Base-by-base conservation (phyloP, 2,113 vertebrate species). In the Strix uralensis region DNA sequence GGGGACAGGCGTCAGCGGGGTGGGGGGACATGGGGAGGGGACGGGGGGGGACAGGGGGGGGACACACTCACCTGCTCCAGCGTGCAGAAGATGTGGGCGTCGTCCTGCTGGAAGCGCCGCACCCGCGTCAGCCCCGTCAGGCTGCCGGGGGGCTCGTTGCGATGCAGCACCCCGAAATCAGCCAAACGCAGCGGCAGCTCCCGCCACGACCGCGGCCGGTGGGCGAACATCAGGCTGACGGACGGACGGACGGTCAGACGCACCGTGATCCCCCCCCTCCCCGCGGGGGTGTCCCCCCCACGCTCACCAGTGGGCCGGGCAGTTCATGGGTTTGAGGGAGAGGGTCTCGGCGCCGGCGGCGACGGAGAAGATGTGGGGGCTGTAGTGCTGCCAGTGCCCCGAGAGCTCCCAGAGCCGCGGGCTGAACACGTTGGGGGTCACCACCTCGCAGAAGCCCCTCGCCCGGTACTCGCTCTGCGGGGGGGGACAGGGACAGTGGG, bases 291-390 rank as follows among this genome's bases (percentile, higher is more conserved):
- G 42, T 44, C 46, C 15, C 40, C 4, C 38, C 29, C 6, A 1
- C 5, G 15, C 96, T 98, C 93, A 99, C 99, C 99, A 99, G 97
- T 99, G 99, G 3, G 98, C 99, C 1, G 99, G 99, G 84, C 99
- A 99, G 97, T 99, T 99, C 99, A 99, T 99, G 75, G 99, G 99
- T 90, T 99, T 99, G 78, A 99, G 99, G 38, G 99, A 99, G 7
- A 98, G 98, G 5, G 91, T 98, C 93, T 98, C 98, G 0, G 97
- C 78, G 62, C 98, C 86, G 3, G 98, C 96, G 1, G 75, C 94
- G 94, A 99, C 98, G 4, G 98, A 97, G 97, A 99, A 99, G 98
- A 99, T 99, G 97, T 99, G 98, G 87, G 99, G 92, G 17, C 98
- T 97, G 92, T 99, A 99, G 94, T 99, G 99, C 72, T 99, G 98